phyloP scores from a whole-genome alignment of 1,140 invertebrate species.

The Drosophila guanche region DNA sequence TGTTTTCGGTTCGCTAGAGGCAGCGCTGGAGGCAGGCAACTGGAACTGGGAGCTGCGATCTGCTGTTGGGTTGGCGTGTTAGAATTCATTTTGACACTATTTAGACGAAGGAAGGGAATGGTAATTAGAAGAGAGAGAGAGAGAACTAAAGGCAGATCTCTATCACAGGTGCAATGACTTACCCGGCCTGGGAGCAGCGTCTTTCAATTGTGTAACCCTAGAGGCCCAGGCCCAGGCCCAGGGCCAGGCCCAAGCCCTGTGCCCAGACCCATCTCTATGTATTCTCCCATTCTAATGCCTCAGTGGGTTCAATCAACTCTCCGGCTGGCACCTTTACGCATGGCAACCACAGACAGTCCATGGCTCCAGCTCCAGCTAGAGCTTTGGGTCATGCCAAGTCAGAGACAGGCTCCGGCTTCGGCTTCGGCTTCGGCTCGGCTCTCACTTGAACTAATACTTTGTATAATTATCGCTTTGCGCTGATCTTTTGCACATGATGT shows the following conservation, averaged over 20 bases:
- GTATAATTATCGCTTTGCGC: constrained; percentile 80
- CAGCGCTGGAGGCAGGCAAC: neutral
- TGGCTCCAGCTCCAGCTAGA: constrained; percentile 20
- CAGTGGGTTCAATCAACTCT: constrained; percentile 72
- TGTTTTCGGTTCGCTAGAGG: constrained; percentile 30
- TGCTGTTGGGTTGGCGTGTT: constrained; percentile 48
- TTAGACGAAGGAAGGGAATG: constrained; percentile 56
- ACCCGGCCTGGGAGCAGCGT: constrained; percentile 50
- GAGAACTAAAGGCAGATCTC: constrained; percentile 44
- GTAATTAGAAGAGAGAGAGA: constrained; percentile 61
- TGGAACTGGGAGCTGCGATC: constrained; percentile 7
- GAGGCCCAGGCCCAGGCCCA: constrained; percentile 28
- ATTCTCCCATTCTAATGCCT: constrained; percentile 44
- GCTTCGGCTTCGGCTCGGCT: neutral
- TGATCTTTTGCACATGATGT: constrained; percentile 65
- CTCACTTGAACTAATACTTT: constrained; percentile 71
- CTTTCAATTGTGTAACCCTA: constrained; percentile 80
- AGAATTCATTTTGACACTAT: constrained; percentile 79
- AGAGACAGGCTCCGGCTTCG: constrained; percentile 10
- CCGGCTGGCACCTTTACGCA: constrained; percentile 76
- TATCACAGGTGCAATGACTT: constrained; percentile 77
- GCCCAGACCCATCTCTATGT: neutral
- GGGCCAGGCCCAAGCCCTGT: neutral
- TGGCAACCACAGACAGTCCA: constrained; percentile 49
- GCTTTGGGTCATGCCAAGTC: constrained; percentile 71